These are phyloP conservation scores for Bombus cullumanus DNA, from an alignment of 1,140 invertebrate species.

Conservation along the genomic window DNA sequence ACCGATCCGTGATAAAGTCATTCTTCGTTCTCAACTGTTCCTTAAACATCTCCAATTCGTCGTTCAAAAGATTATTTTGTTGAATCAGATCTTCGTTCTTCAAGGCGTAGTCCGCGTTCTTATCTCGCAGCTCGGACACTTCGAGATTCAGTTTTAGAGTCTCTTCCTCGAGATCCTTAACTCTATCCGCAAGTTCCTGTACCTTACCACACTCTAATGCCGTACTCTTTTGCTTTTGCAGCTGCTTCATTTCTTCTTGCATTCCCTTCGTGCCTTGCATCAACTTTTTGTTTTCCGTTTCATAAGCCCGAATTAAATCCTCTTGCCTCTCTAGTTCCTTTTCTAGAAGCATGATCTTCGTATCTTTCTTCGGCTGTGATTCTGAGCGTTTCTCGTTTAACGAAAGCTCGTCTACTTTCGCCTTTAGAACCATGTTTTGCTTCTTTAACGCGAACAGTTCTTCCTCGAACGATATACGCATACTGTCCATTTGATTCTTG, in stretches of 20 bases:
- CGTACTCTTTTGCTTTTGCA: slow-evolving; percentile 66
- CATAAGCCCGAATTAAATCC: slow-evolving; percentile 75
- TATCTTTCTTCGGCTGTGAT: slow-evolving; percentile 54
- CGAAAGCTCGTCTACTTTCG: slow-evolving; percentile 75
- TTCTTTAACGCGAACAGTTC: slow-evolving; percentile 79
- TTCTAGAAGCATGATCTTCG: slow-evolving; percentile 70
- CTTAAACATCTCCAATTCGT: slow-evolving; percentile 81
- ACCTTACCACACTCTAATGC: slow-evolving; percentile 59
- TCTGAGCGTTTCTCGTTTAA: slow-evolving; percentile 67
- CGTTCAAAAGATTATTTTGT: slow-evolving; percentile 76
- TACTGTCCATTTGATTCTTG: slow-evolving; percentile 77
- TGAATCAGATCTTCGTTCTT: slow-evolving; percentile 78
- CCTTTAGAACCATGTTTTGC: slow-evolving; percentile 79
- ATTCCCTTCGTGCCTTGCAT: slow-evolving; percentile 74
- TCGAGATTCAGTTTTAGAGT: slow-evolving; percentile 76
- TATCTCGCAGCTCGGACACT: slow-evolving; percentile 73
- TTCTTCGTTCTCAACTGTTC: slow-evolving; percentile 79
- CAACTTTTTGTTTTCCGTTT: slow-evolving; percentile 78
- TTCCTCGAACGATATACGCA: slow-evolving; percentile 77
- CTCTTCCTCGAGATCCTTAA: slow-evolving; percentile 79
- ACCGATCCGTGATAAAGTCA: slow-evolving; percentile 77
- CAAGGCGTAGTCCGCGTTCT: slow-evolving; percentile 72
- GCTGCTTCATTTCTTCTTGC: slow-evolving; percentile 74
- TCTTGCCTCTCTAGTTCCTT: slow-evolving; percentile 79
- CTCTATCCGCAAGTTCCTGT: slow-evolving; percentile 70